These are phyloP conservation scores for Aleadryas rufinucha DNA, from an alignment of 2,113 vertebrate species.

Conservation along the genomic window DNA sequence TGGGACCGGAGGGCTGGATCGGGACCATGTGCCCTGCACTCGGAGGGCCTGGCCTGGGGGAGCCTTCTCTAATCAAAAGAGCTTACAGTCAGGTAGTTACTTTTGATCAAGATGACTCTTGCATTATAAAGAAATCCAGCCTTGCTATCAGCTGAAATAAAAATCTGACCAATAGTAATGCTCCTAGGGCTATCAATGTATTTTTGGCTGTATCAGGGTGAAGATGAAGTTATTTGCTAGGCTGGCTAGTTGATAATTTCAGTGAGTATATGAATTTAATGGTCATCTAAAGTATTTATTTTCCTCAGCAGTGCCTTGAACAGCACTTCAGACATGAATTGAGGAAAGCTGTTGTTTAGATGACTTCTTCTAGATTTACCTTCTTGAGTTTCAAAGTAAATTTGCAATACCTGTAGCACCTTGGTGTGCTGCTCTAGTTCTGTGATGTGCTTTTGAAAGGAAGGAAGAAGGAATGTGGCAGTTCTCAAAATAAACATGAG, in stretches of 20 bases:
- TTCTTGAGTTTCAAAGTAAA: neutral
- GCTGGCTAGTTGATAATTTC: neutral
- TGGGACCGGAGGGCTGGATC: neutral
- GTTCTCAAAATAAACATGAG: neutral
- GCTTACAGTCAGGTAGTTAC: neutral
- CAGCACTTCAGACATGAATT: neutral
- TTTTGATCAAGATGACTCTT: neutral
- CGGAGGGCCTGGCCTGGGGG: neutral
- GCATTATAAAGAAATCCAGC: neutral
- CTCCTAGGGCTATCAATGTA: neutral
- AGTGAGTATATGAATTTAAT: neutral
- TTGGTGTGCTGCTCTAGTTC: neutral
- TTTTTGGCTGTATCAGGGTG: neutral
- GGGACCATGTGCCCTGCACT: neutral
- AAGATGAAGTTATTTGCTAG: neutral
- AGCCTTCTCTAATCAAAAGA: neutral
- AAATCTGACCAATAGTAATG: neutral
- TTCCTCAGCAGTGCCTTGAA: neutral
- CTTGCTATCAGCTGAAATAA: neutral
- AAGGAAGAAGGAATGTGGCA: neutral
- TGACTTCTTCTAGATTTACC: neutral
- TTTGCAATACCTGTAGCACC: neutral
- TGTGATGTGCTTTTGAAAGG: neutral
- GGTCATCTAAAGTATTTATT: neutral
- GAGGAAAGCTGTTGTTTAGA: neutral